These are phyloP conservation scores for Corythaeola cristata DNA, from an alignment of 2,113 vertebrate species.

Conservation along the genomic window DNA sequence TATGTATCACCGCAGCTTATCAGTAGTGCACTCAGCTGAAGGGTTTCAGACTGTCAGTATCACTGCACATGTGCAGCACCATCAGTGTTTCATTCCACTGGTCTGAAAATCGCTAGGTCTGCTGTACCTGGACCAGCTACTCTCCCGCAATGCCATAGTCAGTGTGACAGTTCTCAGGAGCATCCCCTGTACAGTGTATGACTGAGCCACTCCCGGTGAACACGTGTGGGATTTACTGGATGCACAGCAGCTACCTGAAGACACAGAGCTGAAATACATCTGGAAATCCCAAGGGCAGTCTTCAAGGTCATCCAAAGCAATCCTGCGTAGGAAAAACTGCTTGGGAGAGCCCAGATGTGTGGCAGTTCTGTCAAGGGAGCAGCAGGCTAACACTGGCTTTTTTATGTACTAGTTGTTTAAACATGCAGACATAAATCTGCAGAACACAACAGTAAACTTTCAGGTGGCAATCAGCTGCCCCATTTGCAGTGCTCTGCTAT, in stretches of 20 bases:
- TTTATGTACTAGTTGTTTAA: neutral
- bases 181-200: fast-evolving
- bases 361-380: neutral
- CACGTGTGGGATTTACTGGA: fast-evolving
- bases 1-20: fast-evolving
- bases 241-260: neutral
- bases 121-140: neutral
- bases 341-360: neutral
- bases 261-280: neutral
- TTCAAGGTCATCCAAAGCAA: neutral
- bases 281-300: neutral
- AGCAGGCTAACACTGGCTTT: neutral
- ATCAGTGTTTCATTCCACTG: neutral
- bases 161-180: neutral
- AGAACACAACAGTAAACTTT: neutral
- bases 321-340: fast-evolving
- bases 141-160: neutral
- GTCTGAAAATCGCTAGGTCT: neutral
- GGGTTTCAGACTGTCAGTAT: neutral
- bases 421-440: neutral
- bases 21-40: neutral
- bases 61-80: neutral
- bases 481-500: neutral
- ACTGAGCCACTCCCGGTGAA: neutral
- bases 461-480: neutral